Evolutionary conservation across 2,113 vertebrate species (phyloP), one percentile per base, ranked within the genome.

Genomic region (Chaetodon auriga): DNA sequence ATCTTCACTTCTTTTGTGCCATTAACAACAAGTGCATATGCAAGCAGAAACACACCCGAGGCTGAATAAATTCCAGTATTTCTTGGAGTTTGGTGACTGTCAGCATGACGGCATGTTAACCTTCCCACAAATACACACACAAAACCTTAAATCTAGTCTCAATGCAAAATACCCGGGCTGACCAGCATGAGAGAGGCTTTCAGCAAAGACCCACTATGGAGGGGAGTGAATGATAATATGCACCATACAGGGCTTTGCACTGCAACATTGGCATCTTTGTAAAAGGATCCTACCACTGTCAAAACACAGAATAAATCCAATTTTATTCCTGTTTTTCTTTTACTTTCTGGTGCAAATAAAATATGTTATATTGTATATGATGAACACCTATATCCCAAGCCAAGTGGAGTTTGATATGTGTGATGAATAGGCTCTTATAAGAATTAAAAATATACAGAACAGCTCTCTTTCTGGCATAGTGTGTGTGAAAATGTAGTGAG

Each of bases 101-200:
- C 83, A 88, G 85, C 87, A 73, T 90, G 90, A 85, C 71, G 62
- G 80, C 82, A 57, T 69, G 77, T 77, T 66, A 91, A 82, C 82
- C 81, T 80, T 45, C 83, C 57, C 38, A 57, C 87, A 70, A 80
- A 76, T 25, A 68, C 70, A 79, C 70, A 68, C 82, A 85, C 63
- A 89, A 48, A 70, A 61, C 76, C 68, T 86, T 65, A 89, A 90
- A 93, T 89, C 85, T 88, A 72, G 80, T 83, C 83, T 87, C 85
- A 87, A 80, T 90, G 90, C 88, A 92, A 92, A 93, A 90, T 35
- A 80, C 63, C 69, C 77, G 11, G 74, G 75, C 77, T 88, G 85
- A 87, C 86, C 86, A 85, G 89, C 85, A 63, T 78, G 88, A 82
- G 85, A 84, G 83, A 80, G 73, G 87, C 69, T 92, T 91, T 87